Base-by-base conservation (phyloP, 2,797 vertebrate genomes). In the Notoglanidium macrostoma region DNA sequence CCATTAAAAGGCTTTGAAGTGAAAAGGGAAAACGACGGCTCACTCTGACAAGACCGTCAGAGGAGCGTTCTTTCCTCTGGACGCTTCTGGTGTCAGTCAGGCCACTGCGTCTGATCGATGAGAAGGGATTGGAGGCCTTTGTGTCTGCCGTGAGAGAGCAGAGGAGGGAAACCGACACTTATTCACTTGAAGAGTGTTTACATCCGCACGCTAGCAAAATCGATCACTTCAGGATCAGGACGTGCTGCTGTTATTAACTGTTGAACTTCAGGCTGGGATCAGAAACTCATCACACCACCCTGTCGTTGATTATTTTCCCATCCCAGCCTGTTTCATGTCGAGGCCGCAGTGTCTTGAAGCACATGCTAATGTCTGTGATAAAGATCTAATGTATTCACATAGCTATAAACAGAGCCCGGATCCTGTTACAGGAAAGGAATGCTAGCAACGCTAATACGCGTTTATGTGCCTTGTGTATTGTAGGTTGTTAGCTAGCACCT, bases 1-100 rank as follows among this genome's bases (percentile, higher is more conserved):
- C 89, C 86, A 88, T 91, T 90, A 89, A 67, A n/a, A 87, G n/a
- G 21, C 89, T 94, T 86, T 93, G 90, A 91, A 90, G 80, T 90
- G 86, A 86, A 49, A 49, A 49, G 49, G 88, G 85, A 91, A 90
- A 85, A 86, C 55, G 81, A 23, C 12, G 32, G 63, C 74, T 79
- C 82, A 55, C 83, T 89, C 70, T 1, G 46, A 17, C 46, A 32
- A 26, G 32, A 59, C 19, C 19, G 19, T 40, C 19, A 0, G 61
- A 73, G 68, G 77, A 82, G 76, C 35, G 32, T 21, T 68, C 35
- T 11, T 57, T 73, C 70, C 26, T 15, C 72, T 57, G n/a, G 40
- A 61, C 3, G 44, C 57, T n/a, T 29, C 19, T 40, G 40, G 59
- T 72, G 46, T 68, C 17, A 78, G 21, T 57, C 79, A 81, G 59